Base-by-base conservation (phyloP, 2,113 vertebrate genomes). In the Elephas maximus region DNA sequence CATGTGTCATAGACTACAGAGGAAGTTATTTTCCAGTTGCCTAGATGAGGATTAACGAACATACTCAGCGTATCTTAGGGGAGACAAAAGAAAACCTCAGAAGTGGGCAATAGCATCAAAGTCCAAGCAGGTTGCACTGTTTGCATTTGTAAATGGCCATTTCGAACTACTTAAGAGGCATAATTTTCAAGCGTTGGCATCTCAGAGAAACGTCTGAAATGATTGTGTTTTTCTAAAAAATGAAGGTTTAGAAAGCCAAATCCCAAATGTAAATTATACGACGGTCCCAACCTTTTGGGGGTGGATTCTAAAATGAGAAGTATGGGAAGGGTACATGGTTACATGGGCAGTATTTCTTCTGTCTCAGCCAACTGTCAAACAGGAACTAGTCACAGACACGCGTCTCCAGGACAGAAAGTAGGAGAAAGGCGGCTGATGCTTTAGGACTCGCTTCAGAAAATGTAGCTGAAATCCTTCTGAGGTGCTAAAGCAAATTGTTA, bases 401-500 rank as follows among this genome's bases (percentile, higher is more conserved):
- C 90, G 91, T n/a, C 88, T 73, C 92, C 88, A 93, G 96, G 93
- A 91, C 44, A 0, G 24, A 88, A 85, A 88, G 84, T 96, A 81
- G 81, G 95, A 96, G 51, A 97, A 91, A 1, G 94, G 96, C 44
- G 90, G 91, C 69, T 78, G 90, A 93, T 92, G 86, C 69, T 62
- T 82, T 90, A 60, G 92, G 62, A 74, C 60, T 94, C 91, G 76
- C 28, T 28, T 51, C 33, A 30, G 95, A 37, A 91, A 80, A 90
- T 2, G 21, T 17, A 67, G 41, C 37, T 79, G 91, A 94, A 96
- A 94, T 0, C 4, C 94, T 97, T 95, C 85, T 86, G 95, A 98
- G 98, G 98, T 94, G 97, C 97, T 95, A 97, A 97, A 85, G 95
- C 97, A 96, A 97, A 96, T 67, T 87, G 87, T 82, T 97, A 79